Conservation (phyloP, 2,888 invertebrate genomes). For the Drosophila hamatofila region DNA sequence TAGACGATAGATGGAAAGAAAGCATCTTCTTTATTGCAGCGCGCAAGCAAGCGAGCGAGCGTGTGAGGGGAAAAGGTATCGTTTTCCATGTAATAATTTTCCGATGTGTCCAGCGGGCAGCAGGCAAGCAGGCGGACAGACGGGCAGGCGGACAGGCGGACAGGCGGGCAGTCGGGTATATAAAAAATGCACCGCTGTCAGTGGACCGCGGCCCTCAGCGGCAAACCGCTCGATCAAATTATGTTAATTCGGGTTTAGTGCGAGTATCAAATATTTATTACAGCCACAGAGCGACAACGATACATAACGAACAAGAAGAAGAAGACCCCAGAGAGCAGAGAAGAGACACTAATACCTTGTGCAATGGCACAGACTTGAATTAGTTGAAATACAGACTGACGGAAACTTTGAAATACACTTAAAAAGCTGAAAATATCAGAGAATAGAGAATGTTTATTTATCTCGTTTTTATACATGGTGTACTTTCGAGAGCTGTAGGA, state of each 20-base stretch:
- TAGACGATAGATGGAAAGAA: constrained; percentile 72
- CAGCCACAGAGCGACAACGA: constrained; percentile 45
- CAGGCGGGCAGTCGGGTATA: constrained; percentile 19
- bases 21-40: constrained; percentile 62
- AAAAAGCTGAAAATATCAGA: not conserved
- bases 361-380: constrained; percentile 43
- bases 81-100: constrained; percentile 79
- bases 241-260: constrained; percentile 81
- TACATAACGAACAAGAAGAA: constrained; percentile 15
- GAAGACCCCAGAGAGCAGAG: constrained; percentile 26
- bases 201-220: constrained; percentile 52
- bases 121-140: no score
- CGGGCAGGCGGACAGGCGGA: no score
- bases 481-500: not conserved
- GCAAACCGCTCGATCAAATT: constrained; percentile 79
- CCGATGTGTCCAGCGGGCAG: constrained; percentile 49
- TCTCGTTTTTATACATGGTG: no score
- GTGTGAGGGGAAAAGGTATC: constrained; percentile 64
- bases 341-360: constrained; percentile 44
- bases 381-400: constrained; percentile 30
- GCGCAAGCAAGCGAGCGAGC: not conserved
- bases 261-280: constrained; percentile 72
- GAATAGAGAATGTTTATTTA: not conserved
- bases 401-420: constrained; percentile 38
- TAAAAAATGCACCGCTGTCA: constrained; percentile 74